Conservation (phyloP, 2,888 invertebrate genomes). For the Caradrina kadenii region DNA sequence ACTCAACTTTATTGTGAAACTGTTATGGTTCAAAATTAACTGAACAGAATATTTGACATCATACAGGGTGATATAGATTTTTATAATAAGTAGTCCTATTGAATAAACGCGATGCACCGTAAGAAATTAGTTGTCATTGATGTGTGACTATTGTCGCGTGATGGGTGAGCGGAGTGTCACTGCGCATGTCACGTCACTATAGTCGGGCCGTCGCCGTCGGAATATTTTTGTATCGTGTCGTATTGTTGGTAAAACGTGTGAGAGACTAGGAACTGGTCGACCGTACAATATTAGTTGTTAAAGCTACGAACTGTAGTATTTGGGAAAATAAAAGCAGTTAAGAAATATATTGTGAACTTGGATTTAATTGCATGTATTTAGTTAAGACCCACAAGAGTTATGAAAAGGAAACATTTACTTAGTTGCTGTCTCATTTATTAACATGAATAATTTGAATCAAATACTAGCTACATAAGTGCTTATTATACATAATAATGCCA, state of each 20-base stretch:
- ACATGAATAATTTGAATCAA: background rate
- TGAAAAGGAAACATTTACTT: background rate
- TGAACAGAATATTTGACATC: constrained; percentile 2
- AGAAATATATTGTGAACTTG: background rate
- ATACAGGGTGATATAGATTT: constrained; percentile 65
- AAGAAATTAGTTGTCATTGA: constrained; percentile 89
- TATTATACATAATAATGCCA: constrained; percentile 9
- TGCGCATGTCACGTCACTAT: constrained; percentile 57
- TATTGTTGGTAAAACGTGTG: constrained; percentile 59
- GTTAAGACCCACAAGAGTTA: background rate
- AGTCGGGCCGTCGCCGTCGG: constrained; percentile 37
- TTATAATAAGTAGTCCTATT: constrained; percentile 71
- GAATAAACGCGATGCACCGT: constrained; percentile 85
- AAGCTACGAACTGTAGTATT: background rate
- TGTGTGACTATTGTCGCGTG: constrained; percentile 77
- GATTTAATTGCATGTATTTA: too few species aligned
- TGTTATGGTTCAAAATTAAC: constrained; percentile 42
- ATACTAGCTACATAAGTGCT: background rate
- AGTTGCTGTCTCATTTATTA: background rate
- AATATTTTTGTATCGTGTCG: constrained; percentile 49
- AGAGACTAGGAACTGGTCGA: constrained; percentile 42
- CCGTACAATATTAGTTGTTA: constrained; percentile 27
- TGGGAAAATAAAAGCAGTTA: background rate
- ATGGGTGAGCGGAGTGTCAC: constrained; percentile 71
- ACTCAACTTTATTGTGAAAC: constrained; percentile 22